Base-by-base conservation (phyloP, 2,113 vertebrate genomes). In the Bambusicola thoracicus region DNA sequence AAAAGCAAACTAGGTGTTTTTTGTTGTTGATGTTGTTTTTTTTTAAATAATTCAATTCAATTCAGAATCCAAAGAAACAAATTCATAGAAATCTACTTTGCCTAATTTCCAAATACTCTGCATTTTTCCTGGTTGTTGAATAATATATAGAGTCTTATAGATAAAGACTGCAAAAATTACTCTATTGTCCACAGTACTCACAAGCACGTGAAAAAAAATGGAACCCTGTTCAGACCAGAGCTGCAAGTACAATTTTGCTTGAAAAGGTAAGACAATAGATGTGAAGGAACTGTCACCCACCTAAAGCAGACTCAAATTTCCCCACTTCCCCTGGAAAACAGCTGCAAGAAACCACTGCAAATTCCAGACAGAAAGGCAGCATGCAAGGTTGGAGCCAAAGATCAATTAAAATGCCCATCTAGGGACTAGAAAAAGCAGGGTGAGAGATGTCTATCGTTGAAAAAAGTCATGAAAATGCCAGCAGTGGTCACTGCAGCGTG, bases 401-500 rank as follows among this genome's bases (percentile, higher is more conserved):
- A 24, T 69, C 41, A 73, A 2, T 0, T 51, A 44, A 83, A 85
- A 73, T 13, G 61, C 8, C 9, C 5, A 55, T 13, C n/a, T 16
- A 66, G 43, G 18, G 25, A 65, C 22, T 21, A 69, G 6, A 53
- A 76, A 66, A 85, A 36, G 17, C 25, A 91, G 66, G 25, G 56
- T 36, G 10, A 12, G 6, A 14, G 8, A 41, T 1, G 1, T 0
- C 25, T 20, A 3, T 16, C 34, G 40, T 38, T 13, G 2, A 62
- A 77, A 89, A 73, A 83, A 34, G 16, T 24, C 13, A 69, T 14
- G 2, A 2, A 43, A 66, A 81, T 53, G 3, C 46, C 63, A 59
- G 9, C 32, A 72, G 32, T 41, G 13, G 11, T 84, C 10, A 16
- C 14, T 34, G 19, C 0, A 0, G 5, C 2, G 13, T 55, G 6